Evolutionary conservation across 2,113 vertebrate genomes (phyloP), one percentile per base, ranked within the genome.

Genomic region (Morone saxatilis): DNA sequence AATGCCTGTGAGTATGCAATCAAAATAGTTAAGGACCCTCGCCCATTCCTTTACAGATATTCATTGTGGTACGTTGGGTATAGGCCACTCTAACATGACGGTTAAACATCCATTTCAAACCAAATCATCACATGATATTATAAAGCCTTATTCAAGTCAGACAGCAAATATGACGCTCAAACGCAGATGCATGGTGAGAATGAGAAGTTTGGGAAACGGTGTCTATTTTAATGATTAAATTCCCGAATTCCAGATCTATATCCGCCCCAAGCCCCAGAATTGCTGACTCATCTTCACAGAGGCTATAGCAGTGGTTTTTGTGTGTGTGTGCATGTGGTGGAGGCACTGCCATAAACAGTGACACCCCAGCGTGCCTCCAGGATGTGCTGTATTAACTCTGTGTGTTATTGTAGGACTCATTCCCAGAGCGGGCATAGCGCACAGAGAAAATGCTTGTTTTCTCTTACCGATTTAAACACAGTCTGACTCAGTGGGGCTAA

Each of bases 391-490:
- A 92, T 93, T 94, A 95, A 93, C 76, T 86, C 75, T 88, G 86
- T 76, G 7, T 94, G 91, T 93, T 94, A 88, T 94, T 95, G 86
- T 87, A 90, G 94, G 89, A 90, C 83, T 91, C 73, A 48, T 93
- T 93, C 92, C 95, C 87, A 92, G 87, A 90, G 90, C 56, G 86
- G 89, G 88, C 89, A 92, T 66, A 67, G 65, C 9, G n/a, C 70
- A 75, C 89, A 91, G 91, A 94, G 88, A 94, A 93, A 88, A 92
- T 89, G 95, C 91, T 95, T 93, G 89, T 95, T 96, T 95, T 93
- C 94, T 93, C 95, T 95, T 85, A 53, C 45, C 25, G 74, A 94
- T 92, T 95, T 91, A 91, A 96, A 96, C 88, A 93, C 96, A 96
- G 94, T 90, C 93, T 88, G 85, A 85, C 84, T 94, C 94, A 92